Conservation (phyloP, 2,113 vertebrate genomes). For the Forbesichthys agassizii region DNA sequence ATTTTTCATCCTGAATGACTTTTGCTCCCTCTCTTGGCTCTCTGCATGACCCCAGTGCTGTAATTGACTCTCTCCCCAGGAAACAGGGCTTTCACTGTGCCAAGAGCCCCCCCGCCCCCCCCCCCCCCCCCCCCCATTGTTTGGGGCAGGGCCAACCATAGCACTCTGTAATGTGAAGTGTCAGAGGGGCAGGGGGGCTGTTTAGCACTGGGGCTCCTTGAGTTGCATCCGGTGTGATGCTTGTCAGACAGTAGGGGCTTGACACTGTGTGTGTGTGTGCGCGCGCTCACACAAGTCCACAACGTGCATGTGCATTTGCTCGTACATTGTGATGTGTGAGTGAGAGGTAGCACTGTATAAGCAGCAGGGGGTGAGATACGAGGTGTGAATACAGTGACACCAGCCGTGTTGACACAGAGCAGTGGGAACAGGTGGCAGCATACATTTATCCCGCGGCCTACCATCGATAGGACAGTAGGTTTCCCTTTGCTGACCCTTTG, state of each 20-base stretch:
- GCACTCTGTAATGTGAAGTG: conserved; percentile 49
- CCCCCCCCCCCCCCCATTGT: conserved; percentile 55
- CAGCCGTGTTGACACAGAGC: conserved; percentile 61
- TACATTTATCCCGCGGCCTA: conserved; percentile 40
- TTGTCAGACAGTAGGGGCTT: conserved; percentile 59
- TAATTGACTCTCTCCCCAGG: conserved; percentile 66
- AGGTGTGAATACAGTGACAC: conserved; percentile 56
- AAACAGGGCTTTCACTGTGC: conserved; percentile 47
- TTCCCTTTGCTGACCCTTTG: conserved; percentile 67
- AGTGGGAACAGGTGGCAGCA: conserved; percentile 61
- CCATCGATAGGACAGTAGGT: conserved; percentile 54
- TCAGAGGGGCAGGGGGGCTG: conserved; percentile 24
- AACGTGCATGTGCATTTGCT: conserved; percentile 29
- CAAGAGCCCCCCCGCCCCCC: conserved; percentile 45
- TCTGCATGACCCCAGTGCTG: conserved; percentile 57
- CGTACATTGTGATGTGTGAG: conserved; percentile 22
- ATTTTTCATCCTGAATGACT: conserved; percentile 59
- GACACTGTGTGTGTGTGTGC: conserved; percentile 9
- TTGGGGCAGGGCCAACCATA: conserved; percentile 31
- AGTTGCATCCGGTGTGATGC: conserved; percentile 49
- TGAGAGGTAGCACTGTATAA: conserved; percentile 32
- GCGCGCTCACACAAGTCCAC: neutral
- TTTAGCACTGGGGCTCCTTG: conserved; percentile 51
- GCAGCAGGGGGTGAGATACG: conserved; percentile 22
- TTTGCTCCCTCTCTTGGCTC: conserved; percentile 38